Evolutionary conservation across 2,797 vertebrate genomes (phyloP).

Genomic region (Graptemys geographica): DNA sequence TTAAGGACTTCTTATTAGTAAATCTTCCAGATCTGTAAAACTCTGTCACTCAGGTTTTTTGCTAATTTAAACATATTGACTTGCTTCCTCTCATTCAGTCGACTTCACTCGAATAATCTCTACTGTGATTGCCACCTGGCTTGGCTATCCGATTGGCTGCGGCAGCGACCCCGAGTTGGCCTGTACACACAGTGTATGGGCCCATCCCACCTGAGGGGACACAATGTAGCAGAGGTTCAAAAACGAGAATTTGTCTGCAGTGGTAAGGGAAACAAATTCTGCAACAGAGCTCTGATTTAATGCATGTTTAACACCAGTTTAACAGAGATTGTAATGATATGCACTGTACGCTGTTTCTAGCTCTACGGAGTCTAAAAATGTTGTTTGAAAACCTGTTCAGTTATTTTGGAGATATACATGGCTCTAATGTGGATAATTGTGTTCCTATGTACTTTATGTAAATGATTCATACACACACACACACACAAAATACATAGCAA

Average conservation of each 20-base stretch:
- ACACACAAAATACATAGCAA: too few species aligned
- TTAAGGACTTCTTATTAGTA: neutral
- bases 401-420: rapidly evolving
- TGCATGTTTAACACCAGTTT: rapidly evolving
- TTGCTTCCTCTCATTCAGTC: slow-evolving; percentile 77
- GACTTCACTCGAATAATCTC: slow-evolving; percentile 98
- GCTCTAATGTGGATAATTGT: neutral
- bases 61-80: neutral
- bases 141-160: slow-evolving; percentile 98
- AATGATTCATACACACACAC: neutral
- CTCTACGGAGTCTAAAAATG: rapidly evolving
- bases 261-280: slow-evolving; percentile 79
- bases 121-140: slow-evolving; percentile 97
- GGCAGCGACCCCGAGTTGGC: slow-evolving; percentile 94
- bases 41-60: neutral
- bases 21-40: neutral
- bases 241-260: slow-evolving; percentile 96
- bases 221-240: slow-evolving; percentile 97
- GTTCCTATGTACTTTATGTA: neutral
- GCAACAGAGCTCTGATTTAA: rapidly evolving
- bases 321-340: rapidly evolving
- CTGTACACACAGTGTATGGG: slow-evolving; percentile 98
- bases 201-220: slow-evolving; percentile 92
- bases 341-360: rapidly evolving
- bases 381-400: neutral